Evolutionary conservation across 2,797 vertebrate species (phyloP), one percentile per base, ranked within the genome.

Genomic region (Lepus oiostolus): DNA sequence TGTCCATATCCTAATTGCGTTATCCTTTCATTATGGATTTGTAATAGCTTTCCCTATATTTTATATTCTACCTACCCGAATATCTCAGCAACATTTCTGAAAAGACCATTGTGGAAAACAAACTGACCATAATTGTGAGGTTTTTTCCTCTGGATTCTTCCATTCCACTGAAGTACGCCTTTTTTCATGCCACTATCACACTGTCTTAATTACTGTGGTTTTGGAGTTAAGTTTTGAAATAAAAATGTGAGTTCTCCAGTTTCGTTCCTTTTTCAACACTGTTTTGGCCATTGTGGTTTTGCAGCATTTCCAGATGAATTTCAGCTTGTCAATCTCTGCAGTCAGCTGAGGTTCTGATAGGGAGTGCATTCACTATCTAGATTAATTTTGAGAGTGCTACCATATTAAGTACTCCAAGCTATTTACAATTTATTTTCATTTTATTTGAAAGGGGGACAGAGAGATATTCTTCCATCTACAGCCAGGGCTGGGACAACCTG

Each of bases 211-310:
- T 30, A 47, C 42, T 47, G 24, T 54, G 63, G 21, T 22, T 58
- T 52, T 83, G 63, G 79, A 71, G 32, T 87, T 67, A 85, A 71
- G 32, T 87, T 67, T 68, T 75, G 62, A 75, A 62, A 84, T 77
- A 7, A 38, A 74, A 91, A 13, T 81, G 19, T 77, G 26, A 82
- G 89, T 77, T 3, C 11, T 77, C 42, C 7, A 60, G 70, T 74
- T 74, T 84, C 54, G 32, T 54, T 65, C 42, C 54, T 65, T 77
- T 71, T 26, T 24, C 28, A 86, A 72, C 54, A 86, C 21, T 92
- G 60, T 70, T 88, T 88, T 83, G 75, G 75, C 35, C 90, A 26
- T 62, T 50, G 60, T 74, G 42, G n/a, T 85, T 68, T 26, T 19
- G 9, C 58, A 28, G n/a, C 42, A 76, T 70, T 82, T 81, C 32